Percentiles rank a stretch among this genome's conserved stretches.
These are phyloP conservation scores for Buathra laborator DNA, from an alignment of 2,888 invertebrate species.

Conservation along the genomic window DNA sequence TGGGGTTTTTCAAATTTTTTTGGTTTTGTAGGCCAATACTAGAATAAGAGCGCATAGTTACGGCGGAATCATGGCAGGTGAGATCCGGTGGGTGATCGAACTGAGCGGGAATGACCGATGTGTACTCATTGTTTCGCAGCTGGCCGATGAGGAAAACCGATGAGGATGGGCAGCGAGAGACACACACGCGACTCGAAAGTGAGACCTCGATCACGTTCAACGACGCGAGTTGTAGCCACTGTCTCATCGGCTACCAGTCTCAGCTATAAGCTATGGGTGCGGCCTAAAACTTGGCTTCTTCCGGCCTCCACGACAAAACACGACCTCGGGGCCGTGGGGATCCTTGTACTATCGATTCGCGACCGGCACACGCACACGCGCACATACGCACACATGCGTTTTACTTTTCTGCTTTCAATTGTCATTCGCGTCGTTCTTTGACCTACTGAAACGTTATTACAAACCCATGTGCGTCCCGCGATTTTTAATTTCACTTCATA, in stretches of 20 bases:
- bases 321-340: constrained; percentile 38
- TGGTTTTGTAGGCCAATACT: constrained; percentile 12
- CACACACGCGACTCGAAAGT: constrained; percentile 76
- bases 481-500: constrained; percentile 11
- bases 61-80: constrained; percentile 19
- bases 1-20: not conserved
- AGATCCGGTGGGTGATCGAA: constrained; percentile 27
- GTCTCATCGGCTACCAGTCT: constrained; percentile 40
- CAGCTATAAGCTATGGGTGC: constrained; percentile 53
- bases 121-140: constrained; percentile 29
- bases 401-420: constrained; percentile 29
- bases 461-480: not conserved
- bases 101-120: constrained; percentile 25
- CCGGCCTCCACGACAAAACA: constrained; percentile 39
- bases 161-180: constrained; percentile 53
- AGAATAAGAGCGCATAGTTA: constrained; percentile 26
- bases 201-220: constrained; percentile 81
- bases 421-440: constrained; percentile 15
- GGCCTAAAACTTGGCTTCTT: constrained; percentile 65
- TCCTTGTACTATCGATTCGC: constrained; percentile 12
- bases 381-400: not conserved
- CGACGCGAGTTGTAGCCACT: constrained; percentile 59
- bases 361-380: not conserved
- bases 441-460: constrained; percentile 3
- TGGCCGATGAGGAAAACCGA: constrained; percentile 27